Conservation (phyloP, 2,888 invertebrate species). For the Ypsolopha sequella region DNA sequence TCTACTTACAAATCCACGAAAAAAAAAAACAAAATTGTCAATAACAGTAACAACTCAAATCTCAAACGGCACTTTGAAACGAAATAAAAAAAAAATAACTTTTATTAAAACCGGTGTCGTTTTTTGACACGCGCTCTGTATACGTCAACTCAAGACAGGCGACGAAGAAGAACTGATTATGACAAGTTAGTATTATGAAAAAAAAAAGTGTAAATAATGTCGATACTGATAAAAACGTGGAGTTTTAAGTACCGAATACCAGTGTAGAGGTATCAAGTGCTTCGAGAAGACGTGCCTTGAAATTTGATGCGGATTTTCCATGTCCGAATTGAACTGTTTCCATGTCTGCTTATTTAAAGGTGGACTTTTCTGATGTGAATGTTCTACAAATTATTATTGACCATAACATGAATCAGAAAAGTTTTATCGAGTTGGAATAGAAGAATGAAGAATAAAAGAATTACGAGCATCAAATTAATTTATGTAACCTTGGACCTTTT, state of each 20-base stretch:
- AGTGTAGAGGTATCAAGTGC: neutral
- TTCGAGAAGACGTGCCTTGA: neutral
- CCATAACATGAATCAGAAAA: too few relatives aligned
- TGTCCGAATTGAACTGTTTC: neutral
- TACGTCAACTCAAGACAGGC: neutral
- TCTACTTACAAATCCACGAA: neutral
- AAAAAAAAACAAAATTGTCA: constrained; percentile 7
- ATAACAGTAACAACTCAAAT: neutral
- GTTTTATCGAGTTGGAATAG: too few relatives aligned
- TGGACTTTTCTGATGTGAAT: too few relatives aligned
- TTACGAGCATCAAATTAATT: too few relatives aligned
- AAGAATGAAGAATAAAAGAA: too few relatives aligned
- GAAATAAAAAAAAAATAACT: neutral
- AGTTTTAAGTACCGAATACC: too few relatives aligned
- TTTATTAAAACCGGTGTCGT: neutral
- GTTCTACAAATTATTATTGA: too few relatives aligned
- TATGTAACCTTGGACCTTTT: too few relatives aligned
- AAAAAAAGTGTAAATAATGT: constrained; percentile 1
- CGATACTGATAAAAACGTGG: neutral
- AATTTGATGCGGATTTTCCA: neutral
- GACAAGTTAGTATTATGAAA: constrained; percentile 1
- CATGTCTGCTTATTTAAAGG: too few relatives aligned
- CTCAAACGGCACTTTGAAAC: neutral
- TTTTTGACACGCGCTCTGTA: neutral
- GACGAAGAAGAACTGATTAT: constrained; percentile 4